phyloP scores from a whole-genome alignment of 2,113 vertebrate genomes.

The Herpailurus yagouaroundi region DNA sequence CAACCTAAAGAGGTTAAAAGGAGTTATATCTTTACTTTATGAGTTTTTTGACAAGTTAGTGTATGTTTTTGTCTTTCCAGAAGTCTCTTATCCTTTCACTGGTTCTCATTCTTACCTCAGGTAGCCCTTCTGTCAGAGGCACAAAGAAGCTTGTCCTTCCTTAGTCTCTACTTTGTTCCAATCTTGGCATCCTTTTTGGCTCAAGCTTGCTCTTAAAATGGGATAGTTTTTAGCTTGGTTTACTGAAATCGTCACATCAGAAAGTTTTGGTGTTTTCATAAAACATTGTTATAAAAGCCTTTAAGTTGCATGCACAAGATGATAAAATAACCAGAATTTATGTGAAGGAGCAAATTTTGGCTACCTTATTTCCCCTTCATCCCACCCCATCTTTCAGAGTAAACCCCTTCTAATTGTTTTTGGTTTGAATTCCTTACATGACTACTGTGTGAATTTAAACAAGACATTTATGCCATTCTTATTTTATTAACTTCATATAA shows the following conservation, averaged over 20 bases:
- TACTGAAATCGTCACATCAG: not conserved
- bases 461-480: not conserved
- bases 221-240: not conserved
- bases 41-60: not conserved
- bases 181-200: not conserved
- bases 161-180: not conserved
- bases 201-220: conserved; percentile 18
- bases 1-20: not conserved
- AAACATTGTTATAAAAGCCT: not conserved
- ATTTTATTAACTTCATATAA: not conserved
- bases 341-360: not conserved
- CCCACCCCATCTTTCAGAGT: not conserved
- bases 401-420: not conserved
- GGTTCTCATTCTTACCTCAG: not conserved
- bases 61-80: not conserved
- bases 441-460: not conserved
- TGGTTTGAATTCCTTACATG: not conserved
- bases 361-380: not conserved
- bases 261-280: not conserved
- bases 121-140: not conserved
- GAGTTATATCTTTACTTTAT: not conserved
- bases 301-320: not conserved
- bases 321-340: not conserved
- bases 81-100: not conserved
- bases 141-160: not conserved